Conservation (phyloP, 2,888 invertebrate genomes). For the Drosophila nr. fundita region DNA sequence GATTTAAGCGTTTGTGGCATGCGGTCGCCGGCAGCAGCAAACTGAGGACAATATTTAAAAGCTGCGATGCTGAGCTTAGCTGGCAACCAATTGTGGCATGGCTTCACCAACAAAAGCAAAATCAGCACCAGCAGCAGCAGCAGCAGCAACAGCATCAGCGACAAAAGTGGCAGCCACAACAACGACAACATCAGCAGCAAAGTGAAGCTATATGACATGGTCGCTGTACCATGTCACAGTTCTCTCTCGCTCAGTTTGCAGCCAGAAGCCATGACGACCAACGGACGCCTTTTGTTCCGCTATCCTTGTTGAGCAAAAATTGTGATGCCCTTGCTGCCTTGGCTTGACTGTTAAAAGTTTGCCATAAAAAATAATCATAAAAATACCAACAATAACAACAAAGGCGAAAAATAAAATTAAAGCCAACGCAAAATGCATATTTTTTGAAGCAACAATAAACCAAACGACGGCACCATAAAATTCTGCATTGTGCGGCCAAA, state of each 20-base stretch:
- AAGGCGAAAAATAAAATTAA: slow-evolving; percentile 33
- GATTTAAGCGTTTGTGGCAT: slow-evolving; percentile 70
- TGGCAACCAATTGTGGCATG: slow-evolving; percentile 36
- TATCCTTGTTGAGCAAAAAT: slow-evolving; percentile 45
- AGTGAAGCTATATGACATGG: slow-evolving; percentile 53
- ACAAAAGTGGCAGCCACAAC: slow-evolving; percentile 6
- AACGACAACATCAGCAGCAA: slow-evolving; percentile 10
- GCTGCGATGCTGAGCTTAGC: slow-evolving; percentile 26
- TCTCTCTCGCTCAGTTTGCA: slow-evolving; percentile 23
- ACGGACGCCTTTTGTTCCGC: slow-evolving; percentile 44
- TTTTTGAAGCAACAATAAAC: slow-evolving; percentile 44
- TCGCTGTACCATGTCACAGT: slow-evolving; percentile 55
- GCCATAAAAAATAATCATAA: slow-evolving; percentile 35
- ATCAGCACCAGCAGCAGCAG: background rate
- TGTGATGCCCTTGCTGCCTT: slow-evolving; percentile 12
- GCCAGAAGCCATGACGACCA: slow-evolving; percentile 35
- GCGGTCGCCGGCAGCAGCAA: slow-evolving; percentile 44
- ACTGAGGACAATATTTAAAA: slow-evolving; percentile 41
- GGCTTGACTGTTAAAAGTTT: slow-evolving; percentile 29
- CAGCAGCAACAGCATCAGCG: slow-evolving; percentile 17
- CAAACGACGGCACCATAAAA: slow-evolving; percentile 32
- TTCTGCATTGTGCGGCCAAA: slow-evolving; percentile 36
- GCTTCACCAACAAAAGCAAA: slow-evolving; percentile 2
- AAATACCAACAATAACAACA: slow-evolving; percentile 19
- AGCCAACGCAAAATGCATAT: slow-evolving; percentile 42